Evolutionary conservation across 2,113 vertebrate genomes (phyloP).

Genomic region (Zosterops lateralis): DNA sequence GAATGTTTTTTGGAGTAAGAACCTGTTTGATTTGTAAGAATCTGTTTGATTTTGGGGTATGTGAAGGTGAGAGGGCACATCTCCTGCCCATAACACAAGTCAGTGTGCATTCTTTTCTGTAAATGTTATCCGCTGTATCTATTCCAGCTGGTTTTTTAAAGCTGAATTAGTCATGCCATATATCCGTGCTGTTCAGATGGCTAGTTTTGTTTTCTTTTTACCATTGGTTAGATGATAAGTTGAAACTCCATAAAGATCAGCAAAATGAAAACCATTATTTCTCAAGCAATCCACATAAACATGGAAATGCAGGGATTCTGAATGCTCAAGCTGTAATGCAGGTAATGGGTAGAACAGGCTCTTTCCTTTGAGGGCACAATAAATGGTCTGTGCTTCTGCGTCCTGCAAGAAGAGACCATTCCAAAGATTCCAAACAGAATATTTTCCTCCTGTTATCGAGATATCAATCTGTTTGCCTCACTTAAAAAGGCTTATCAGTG

Average conservation of each 20-base stretch:
- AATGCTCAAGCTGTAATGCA: neutral
- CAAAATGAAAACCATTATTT: neutral
- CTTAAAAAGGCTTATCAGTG: neutral
- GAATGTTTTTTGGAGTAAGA: neutral
- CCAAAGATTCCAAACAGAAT: neutral
- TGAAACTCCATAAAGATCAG: neutral
- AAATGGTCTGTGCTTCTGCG: neutral
- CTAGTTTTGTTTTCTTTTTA: neutral
- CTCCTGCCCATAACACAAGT: rapidly evolving
- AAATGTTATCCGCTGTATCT: neutral
- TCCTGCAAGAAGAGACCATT: neutral
- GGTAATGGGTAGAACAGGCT: neutral
- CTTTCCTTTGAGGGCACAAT: neutral
- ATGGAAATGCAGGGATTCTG: neutral
- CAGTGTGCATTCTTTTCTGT: neutral
- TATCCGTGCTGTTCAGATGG: neutral
- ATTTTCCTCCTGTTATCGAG: neutral
- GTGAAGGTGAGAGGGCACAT: neutral
- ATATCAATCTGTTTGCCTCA: neutral
- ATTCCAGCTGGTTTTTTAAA: neutral
- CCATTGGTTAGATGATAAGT: neutral
- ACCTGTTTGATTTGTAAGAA: too few species aligned
- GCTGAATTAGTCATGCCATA: neutral
- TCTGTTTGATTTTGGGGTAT: neutral
- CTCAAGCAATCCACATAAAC: rapidly evolving